Conservation (phyloP, 2,888 invertebrate genomes). For the Troides oblongomaculatus region DNA sequence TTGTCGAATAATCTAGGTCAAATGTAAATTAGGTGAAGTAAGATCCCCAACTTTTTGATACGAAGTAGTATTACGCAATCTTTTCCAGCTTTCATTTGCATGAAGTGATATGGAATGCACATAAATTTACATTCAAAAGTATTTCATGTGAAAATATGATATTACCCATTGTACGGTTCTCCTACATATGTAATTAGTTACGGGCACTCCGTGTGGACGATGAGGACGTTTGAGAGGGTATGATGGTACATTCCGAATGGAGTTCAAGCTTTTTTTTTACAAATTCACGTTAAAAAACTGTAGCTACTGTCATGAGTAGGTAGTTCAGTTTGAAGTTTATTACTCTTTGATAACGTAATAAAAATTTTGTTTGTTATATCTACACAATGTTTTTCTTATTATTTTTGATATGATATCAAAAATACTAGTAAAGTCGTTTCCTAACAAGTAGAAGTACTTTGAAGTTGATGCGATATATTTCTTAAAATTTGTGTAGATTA, state of each 20-base stretch:
- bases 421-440: too few relatives aligned
- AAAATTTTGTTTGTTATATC: too few relatives aligned
- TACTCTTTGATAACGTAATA: too few relatives aligned
- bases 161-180: conserved; percentile 45
- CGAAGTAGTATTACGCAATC: not conserved
- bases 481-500: too few relatives aligned
- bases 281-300: not conserved
- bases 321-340: not conserved
- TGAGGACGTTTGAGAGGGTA: conserved; percentile 3
- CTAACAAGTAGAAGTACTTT: too few relatives aligned
- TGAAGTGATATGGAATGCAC: conserved; percentile 43
- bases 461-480: too few relatives aligned
- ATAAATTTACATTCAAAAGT: conserved; percentile 60
- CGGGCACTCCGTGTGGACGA: not conserved
- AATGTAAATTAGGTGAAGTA: too few relatives aligned
- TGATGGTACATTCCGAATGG: conserved; percentile 3
- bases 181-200: conserved; percentile 19
- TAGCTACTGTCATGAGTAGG: not conserved
- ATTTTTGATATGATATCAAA: too few relatives aligned
- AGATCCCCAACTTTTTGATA: not conserved
- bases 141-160: conserved; percentile 60
- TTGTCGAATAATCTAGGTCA: too few relatives aligned
- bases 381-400: too few relatives aligned
- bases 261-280: conserved; percentile 5
- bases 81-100: conserved; percentile 10